Conservation (phyloP, 2,113 vertebrate species). For the Melanotaenia duboulayi region DNA sequence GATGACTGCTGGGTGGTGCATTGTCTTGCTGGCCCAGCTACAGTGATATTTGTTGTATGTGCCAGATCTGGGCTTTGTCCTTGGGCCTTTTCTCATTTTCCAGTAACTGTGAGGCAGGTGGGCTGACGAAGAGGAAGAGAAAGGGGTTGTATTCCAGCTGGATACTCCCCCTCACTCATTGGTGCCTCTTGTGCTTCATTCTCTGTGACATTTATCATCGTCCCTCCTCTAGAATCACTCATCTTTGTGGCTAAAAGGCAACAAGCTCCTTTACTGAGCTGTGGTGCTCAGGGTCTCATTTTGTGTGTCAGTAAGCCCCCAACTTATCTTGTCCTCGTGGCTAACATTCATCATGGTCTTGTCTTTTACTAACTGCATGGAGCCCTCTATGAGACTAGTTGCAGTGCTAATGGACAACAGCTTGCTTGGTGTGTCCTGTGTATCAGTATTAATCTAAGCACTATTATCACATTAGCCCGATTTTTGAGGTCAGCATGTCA, state of each 20-base stretch:
- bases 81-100: constrained; percentile 38
- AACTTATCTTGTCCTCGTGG: constrained; percentile 45
- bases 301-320: constrained; percentile 41
- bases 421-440: constrained; percentile 47
- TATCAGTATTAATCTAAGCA: constrained; percentile 9
- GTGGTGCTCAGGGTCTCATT: constrained; percentile 26
- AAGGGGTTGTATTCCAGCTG: constrained; percentile 36
- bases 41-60: constrained; percentile 49
- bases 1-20: constrained; percentile 46
- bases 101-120: constrained; percentile 31
- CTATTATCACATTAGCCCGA: constrained; percentile 9
- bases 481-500: constrained; percentile 25
- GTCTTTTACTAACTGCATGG: constrained; percentile 68
- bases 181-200: constrained; percentile 35
- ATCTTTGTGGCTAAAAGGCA: constrained; percentile 32
- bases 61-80: constrained; percentile 49
- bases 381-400: constrained; percentile 24
- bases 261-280: constrained; percentile 23
- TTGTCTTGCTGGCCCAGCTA: constrained; percentile 37
- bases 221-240: constrained; percentile 24
- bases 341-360: constrained; percentile 58
- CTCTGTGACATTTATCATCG: constrained; percentile 36
- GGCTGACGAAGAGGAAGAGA: constrained; percentile 44
- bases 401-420: constrained; percentile 32
- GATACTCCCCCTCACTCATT: constrained; percentile 44